These are phyloP conservation scores for Salticus scenicus DNA, from an alignment of 2,888 invertebrate species.

Conservation along the genomic window DNA sequence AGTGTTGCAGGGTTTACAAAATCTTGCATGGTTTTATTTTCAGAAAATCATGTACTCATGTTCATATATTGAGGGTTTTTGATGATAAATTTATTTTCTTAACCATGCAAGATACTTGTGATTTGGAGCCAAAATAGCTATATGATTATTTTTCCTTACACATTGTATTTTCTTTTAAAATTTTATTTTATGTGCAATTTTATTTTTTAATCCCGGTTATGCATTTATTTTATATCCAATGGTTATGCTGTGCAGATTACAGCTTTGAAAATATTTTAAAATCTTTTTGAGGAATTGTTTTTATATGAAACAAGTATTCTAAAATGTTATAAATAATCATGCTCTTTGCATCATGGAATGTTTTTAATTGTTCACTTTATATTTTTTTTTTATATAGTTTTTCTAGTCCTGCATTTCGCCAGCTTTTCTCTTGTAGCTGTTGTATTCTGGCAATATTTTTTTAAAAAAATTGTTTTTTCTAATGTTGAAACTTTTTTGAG, in stretches of 20 bases:
- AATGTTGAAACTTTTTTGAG: constrained; percentile 59
- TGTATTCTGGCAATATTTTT: constrained; percentile 66
- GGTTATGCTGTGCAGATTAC: constrained; percentile 7
- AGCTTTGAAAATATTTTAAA: constrained; percentile 24
- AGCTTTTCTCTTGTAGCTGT: constrained; percentile 58
- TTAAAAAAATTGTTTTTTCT: constrained; percentile 56
- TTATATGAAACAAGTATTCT: constrained; percentile 32
- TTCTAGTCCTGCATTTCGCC: constrained; percentile 65
- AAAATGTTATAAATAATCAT: constrained; percentile 40
- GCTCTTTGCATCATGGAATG: constrained; percentile 61
- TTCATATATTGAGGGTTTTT: not conserved
- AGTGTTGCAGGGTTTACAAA: not conserved
- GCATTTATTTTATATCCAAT: constrained; percentile 17
- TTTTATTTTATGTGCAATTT: constrained; percentile 9
- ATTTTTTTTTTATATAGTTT: constrained; percentile 50
- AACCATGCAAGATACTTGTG: not conserved
- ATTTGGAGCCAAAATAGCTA: constrained; percentile 3
- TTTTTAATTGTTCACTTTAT: constrained; percentile 56
- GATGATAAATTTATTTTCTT: not conserved
- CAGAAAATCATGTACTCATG: not conserved
- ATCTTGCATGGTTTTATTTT: constrained; percentile 1
- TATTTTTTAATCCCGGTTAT: constrained; percentile 6
- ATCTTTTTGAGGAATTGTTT: constrained; percentile 29
- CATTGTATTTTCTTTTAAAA: not conserved
- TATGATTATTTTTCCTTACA: not conserved